phyloP scores from a whole-genome alignment of 2,113 vertebrate genomes.

The Miniopterus natalensis region DNA sequence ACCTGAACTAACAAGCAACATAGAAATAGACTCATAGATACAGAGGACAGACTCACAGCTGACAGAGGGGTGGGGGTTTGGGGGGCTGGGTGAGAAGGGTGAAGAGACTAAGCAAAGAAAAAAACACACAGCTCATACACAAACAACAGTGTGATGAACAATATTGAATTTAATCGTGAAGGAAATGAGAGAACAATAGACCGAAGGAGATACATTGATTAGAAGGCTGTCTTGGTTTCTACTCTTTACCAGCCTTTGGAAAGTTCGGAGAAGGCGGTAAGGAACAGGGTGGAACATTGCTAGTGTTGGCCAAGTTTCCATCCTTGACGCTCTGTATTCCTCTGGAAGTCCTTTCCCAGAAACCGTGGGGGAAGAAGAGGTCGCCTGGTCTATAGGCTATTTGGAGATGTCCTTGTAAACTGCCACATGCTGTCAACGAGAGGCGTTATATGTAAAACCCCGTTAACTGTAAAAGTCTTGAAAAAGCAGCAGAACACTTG shows the following conservation, averaged over 20 bases:
- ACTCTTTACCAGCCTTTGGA: not conserved
- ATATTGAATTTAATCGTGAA: conserved; percentile 5
- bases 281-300: not conserved
- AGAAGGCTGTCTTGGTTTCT: not conserved
- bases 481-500: not conserved
- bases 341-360: no score
- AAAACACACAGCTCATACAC: not conserved
- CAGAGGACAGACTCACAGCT: not conserved
- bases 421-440: no score
- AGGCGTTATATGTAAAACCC: not conserved
- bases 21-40: not conserved
- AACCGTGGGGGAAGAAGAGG: no score
- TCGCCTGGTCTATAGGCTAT: no score
- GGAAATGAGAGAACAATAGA: not conserved
- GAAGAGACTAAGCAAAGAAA: not conserved
- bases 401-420: no score
- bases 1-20: not conserved
- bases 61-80: not conserved
- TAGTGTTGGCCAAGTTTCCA: no score
- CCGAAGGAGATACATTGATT: not conserved
- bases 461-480: not conserved
- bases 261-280: not conserved
- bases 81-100: not conserved
- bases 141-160: not conserved
- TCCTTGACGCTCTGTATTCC: no score